Evolutionary conservation across 2,113 vertebrate species (phyloP).

Genomic region (Campylomormyrus numenius): DNA sequence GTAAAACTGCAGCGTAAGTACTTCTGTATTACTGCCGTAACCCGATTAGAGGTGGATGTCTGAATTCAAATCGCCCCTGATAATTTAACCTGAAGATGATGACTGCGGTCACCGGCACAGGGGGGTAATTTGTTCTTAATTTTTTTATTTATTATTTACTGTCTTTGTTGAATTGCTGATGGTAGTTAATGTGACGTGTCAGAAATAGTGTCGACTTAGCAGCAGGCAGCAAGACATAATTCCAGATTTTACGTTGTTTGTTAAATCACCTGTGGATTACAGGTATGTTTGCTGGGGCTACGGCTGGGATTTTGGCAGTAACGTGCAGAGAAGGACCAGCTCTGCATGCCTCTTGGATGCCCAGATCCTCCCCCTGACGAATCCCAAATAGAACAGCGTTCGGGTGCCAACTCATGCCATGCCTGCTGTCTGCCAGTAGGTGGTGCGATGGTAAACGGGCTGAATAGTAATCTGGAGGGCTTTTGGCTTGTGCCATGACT

Average conservation of each 20-base stretch:
- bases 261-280: slow-evolving; percentile 4
- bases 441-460: not conserved
- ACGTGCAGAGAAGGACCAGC: not conserved
- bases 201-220: not conserved
- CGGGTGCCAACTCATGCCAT: not conserved
- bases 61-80: not conserved
- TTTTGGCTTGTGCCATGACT: not conserved
- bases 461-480: not conserved
- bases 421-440: not conserved
- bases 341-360: not conserved
- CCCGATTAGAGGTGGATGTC: slow-evolving; percentile 1
- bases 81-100: slow-evolving; percentile 1
- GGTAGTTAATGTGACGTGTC: not conserved
- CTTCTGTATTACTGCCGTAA: not conserved
- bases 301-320: not conserved
- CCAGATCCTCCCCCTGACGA: not conserved
- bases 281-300: not conserved
- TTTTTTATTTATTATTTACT: not conserved
- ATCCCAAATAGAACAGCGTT: not conserved
- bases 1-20: slow-evolving; percentile 17
- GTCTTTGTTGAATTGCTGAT: not conserved
- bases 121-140: not conserved
- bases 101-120: not conserved
- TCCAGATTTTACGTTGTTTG: not conserved
- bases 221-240: not conserved